Evolutionary conservation across 2,113 vertebrate genomes (phyloP).

Genomic region (Solenodon paradoxus): DNA sequence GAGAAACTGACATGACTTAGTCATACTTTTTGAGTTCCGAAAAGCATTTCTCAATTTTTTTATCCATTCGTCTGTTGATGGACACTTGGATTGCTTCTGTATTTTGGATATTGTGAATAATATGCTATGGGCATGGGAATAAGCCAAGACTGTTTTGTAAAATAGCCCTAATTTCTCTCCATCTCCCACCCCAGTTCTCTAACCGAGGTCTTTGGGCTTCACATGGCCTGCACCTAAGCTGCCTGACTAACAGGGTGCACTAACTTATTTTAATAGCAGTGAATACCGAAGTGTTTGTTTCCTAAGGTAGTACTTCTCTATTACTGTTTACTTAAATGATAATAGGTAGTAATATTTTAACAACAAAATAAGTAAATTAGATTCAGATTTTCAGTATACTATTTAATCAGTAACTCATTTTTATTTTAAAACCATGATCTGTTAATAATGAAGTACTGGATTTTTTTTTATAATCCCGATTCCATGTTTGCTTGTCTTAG

Average conservation of each 20-base stretch:
- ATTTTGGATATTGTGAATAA: neutral
- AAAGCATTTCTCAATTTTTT: neutral
- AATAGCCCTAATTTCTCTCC: neutral
- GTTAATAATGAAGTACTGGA: neutral
- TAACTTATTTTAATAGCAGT: no score
- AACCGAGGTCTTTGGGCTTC: no score
- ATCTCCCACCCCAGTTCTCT: no score
- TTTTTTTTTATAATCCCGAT: neutral
- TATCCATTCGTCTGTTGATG: neutral
- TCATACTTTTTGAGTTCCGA: neutral
- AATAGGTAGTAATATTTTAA: neutral
- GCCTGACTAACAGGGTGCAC: no score
- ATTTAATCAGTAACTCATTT: neutral
- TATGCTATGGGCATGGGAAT: neutral
- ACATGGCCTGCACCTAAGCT: no score
- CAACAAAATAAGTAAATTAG: neutral
- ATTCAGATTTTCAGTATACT: neutral
- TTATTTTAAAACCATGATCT: neutral
- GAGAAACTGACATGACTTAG: neutral
- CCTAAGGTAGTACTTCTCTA: neutral
- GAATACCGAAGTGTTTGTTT: no score
- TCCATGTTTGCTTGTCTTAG: slow-evolving; percentile 76
- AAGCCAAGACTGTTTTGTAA: neutral
- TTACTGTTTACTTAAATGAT: neutral
- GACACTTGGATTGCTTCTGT: neutral